These are phyloP conservation scores for Ophioderma brevispina DNA, from an alignment of 35 echinoderm and acorn worm species.

Conservation along the genomic window DNA sequence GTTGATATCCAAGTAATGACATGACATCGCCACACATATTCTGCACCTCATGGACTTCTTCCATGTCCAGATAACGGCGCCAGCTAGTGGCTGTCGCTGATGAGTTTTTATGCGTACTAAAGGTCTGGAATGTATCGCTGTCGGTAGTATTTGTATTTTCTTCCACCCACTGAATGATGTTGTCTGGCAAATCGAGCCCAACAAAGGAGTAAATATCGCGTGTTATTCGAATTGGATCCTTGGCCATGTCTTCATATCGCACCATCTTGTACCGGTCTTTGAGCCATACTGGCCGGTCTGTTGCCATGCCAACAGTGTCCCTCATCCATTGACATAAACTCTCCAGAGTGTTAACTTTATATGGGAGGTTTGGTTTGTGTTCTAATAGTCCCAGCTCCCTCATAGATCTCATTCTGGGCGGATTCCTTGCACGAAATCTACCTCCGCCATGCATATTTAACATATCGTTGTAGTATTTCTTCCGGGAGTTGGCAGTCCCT, in stretches of 20 bases:
- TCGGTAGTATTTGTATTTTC: constrained; percentile 64
- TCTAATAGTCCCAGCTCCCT: constrained; percentile 27
- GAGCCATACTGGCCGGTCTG: constrained; percentile 63
- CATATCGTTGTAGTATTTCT: constrained; percentile 45
- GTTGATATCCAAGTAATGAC: constrained; percentile 63
- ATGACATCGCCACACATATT: constrained; percentile 76
- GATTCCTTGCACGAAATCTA: neutral
- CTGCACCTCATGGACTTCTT: constrained; percentile 74
- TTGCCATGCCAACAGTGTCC: constrained; percentile 56
- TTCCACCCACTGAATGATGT: constrained; percentile 68
- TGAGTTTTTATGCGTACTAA: constrained; percentile 90
- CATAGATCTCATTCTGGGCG: neutral
- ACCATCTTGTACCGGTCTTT: constrained; percentile 72
- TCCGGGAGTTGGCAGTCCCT: constrained; percentile 78
- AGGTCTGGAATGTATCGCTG: constrained; percentile 9
- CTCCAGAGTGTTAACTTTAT: constrained; percentile 64
- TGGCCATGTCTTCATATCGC: constrained; percentile 85
- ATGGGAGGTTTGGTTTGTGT: neutral
- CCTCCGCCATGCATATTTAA: too few species aligned
- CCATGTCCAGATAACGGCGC: constrained; percentile 50
- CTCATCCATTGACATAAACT: constrained; percentile 81
- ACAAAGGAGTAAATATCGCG: constrained; percentile 82
- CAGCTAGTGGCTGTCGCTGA: constrained; percentile 59
- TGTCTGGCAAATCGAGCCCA: constrained; percentile 55
- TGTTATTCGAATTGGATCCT: constrained; percentile 57